Evolutionary conservation across 2,888 invertebrate species (phyloP).

Genomic region (Drosophila greeni): DNA sequence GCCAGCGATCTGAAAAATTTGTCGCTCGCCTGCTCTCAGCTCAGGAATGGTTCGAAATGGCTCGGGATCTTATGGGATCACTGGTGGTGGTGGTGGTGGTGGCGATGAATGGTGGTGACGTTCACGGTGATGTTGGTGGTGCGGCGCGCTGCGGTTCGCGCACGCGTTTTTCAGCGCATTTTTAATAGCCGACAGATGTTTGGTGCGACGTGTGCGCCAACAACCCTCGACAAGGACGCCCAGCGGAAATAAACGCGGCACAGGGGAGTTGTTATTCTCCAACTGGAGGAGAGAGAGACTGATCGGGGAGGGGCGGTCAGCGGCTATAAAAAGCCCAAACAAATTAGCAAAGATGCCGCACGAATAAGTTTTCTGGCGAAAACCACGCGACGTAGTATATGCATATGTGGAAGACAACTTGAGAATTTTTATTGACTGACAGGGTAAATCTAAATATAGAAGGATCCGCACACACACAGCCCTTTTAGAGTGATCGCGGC

Average conservation of each 20-base stretch:
- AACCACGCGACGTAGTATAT: slow-evolving; percentile 27
- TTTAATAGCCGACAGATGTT: slow-evolving; percentile 77
- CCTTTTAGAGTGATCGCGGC: slow-evolving; percentile 5
- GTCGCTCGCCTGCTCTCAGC: slow-evolving; percentile 44
- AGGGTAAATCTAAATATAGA: slow-evolving; percentile 50
- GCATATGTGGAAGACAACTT: slow-evolving; percentile 41
- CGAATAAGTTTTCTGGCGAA: slow-evolving; percentile 32
- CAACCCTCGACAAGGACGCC: slow-evolving; percentile 68
- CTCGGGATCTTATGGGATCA: slow-evolving; percentile 10
- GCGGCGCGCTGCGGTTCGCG: slow-evolving; percentile 43
- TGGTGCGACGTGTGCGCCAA: slow-evolving; percentile 54
- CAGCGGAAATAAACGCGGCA: slow-evolving; percentile 54
- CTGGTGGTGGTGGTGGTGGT: slow-evolving; percentile 42
- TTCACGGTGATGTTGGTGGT: slow-evolving; percentile 23
- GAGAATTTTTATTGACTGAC: slow-evolving; percentile 50
- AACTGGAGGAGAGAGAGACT: slow-evolving; percentile 2
- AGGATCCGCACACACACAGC: background rate
- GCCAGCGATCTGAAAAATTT: slow-evolving; percentile 63
- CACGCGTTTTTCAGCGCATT: slow-evolving; percentile 67
- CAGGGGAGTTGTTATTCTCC: slow-evolving; percentile 24
- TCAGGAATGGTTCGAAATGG: background rate
- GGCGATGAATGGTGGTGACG: slow-evolving; percentile 28
- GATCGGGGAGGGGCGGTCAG: slow-evolving; percentile 5
- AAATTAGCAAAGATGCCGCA: slow-evolving; percentile 62
- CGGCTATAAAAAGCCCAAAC: slow-evolving; percentile 68